phyloP scores from a whole-genome alignment of 2,797 vertebrate species.

The Linurgus olivaceus region DNA sequence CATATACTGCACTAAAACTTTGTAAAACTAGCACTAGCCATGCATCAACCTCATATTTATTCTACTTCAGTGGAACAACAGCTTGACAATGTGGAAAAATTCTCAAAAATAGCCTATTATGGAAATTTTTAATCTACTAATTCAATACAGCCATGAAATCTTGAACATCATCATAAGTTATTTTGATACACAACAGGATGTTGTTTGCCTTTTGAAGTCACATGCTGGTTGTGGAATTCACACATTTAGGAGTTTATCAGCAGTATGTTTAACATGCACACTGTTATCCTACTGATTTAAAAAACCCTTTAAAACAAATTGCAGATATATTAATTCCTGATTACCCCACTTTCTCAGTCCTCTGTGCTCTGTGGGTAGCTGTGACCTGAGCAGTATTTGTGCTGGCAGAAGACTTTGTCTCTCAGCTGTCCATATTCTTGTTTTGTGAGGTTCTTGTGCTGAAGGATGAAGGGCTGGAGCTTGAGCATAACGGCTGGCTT shows the following conservation, averaged over 20 bases:
- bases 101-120: background rate
- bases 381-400: background rate
- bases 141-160: background rate
- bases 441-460: background rate
- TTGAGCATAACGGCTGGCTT: background rate
- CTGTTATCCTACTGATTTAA: background rate
- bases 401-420: background rate
- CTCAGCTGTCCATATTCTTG: background rate
- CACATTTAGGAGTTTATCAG: background rate
- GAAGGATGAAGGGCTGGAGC: background rate
- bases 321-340: background rate
- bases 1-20: background rate
- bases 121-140: background rate
- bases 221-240: background rate
- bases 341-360: background rate
- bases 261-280: background rate
- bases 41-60: background rate
- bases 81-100: background rate
- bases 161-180: background rate
- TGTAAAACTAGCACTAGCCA: background rate
- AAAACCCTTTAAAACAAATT: background rate
- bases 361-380: background rate
- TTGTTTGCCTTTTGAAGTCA: background rate
- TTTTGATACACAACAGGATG: background rate
- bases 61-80: background rate